These are phyloP conservation scores for Melanargia galathea DNA, from an alignment of 2,888 invertebrate species.

Conservation along the genomic window DNA sequence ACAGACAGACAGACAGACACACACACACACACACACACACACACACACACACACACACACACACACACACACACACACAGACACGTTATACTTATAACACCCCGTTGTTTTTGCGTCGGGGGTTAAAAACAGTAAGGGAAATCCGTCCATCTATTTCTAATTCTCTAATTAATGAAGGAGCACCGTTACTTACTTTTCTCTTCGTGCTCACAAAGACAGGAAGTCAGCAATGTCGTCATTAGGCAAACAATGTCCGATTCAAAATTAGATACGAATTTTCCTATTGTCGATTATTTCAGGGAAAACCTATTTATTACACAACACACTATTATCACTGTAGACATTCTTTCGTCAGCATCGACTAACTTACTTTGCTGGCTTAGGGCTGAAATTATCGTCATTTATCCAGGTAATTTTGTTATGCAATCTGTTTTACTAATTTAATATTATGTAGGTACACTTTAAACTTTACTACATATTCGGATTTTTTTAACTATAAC, in stretches of 20 bases:
- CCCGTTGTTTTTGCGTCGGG: no score
- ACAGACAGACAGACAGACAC: no score
- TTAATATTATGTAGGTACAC: no score
- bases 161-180: background rate
- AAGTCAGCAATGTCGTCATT: constrained; percentile 46
- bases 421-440: no score
- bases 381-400: no score
- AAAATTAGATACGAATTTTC: constrained; percentile 73
- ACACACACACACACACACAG: no score
- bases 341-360: background rate
- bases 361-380: background rate
- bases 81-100: no score
- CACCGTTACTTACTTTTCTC: constrained; percentile 4
- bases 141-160: background rate
- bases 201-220: constrained; percentile 43
- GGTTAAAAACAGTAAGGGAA: background rate
- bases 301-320: constrained; percentile 19
- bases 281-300: constrained; percentile 48
- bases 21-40: no score
- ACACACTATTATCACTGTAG: background rate
- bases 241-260: constrained; percentile 65
- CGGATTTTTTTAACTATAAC: no score
- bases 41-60: no score
- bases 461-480: no score
- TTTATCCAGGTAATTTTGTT: no score